Evolutionary conservation across 2,797 vertebrate species (phyloP).

Genomic region (Cephalopachus bancanus): DNA sequence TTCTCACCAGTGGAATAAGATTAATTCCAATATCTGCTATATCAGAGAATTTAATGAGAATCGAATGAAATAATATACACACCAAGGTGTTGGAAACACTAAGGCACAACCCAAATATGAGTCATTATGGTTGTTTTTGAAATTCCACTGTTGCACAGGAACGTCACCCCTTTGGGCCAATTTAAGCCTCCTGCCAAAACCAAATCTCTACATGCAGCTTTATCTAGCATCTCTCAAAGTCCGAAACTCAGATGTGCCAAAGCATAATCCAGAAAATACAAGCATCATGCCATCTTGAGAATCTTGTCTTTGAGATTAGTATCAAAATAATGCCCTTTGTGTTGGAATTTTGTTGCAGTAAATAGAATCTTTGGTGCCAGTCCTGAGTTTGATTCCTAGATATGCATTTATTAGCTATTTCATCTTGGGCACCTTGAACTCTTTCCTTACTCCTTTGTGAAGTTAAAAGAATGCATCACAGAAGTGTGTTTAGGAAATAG

Average conservation of each 20-base stretch:
- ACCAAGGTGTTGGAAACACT: background rate
- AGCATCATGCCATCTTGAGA: background rate
- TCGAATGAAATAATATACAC: background rate
- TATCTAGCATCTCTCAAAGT: slow-evolving; percentile 27
- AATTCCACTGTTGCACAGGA: background rate
- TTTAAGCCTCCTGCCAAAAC: slow-evolving; percentile 52
- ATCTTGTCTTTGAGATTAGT: no score
- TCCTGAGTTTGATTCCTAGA: background rate
- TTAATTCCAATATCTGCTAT: background rate
- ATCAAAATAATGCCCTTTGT: background rate
- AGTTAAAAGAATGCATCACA: slow-evolving; percentile 30
- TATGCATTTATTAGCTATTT: slow-evolving; percentile 3
- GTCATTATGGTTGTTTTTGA: background rate
- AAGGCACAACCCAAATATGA: background rate
- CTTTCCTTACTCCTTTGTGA: slow-evolving; percentile 18
- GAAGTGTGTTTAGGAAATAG: slow-evolving; percentile 3
- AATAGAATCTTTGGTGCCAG: background rate
- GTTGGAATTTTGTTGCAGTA: background rate
- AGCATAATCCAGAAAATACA: background rate
- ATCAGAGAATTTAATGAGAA: background rate
- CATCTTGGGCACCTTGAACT: slow-evolving; percentile 4
- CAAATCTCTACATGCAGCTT: background rate
- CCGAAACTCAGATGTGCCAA: slow-evolving; percentile 52
- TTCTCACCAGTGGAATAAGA: background rate
- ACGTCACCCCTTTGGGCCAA: background rate